These are phyloP conservation scores for Goniozus legneri DNA, from an alignment of 1,140 invertebrate genomes.

Conservation along the genomic window DNA sequence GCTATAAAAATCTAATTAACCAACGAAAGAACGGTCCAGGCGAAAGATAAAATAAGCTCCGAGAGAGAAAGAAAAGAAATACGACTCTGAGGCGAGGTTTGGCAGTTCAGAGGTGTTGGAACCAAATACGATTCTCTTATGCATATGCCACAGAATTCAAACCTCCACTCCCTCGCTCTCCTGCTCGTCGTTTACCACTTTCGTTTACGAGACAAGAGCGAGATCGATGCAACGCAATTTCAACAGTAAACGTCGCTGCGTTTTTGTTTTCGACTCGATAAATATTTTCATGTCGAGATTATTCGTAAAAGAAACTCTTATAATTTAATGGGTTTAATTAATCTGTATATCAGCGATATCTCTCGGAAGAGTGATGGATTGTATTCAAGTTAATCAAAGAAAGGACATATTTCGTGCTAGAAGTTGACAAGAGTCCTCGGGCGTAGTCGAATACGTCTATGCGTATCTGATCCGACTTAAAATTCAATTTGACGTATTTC, in stretches of 20 bases:
- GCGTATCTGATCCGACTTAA: not conserved
- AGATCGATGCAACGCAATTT: too few species aligned
- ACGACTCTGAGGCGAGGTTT: conserved; percentile 22
- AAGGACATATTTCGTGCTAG: conserved; percentile 26
- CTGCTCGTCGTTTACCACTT: conserved; percentile 15
- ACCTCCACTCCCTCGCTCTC: conserved; percentile 2
- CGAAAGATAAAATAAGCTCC: conserved; percentile 29
- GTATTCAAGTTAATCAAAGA: too few species aligned
- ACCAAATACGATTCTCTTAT: conserved; percentile 35
- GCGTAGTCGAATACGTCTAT: too few species aligned
- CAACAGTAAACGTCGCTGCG: too few species aligned
- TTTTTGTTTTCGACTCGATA: too few species aligned
- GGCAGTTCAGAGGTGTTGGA: conserved; percentile 42
- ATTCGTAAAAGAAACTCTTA: too few species aligned
- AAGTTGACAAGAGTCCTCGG: too few species aligned
- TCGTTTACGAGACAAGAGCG: too few species aligned
- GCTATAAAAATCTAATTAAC: conserved; percentile 54
- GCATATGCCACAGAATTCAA: conserved; percentile 31
- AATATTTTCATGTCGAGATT: too few species aligned
- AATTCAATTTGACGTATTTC: not conserved
- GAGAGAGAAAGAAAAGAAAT: conserved; percentile 21
- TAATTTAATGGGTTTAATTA: too few species aligned
- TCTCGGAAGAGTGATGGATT: too few species aligned
- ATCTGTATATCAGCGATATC: too few species aligned
- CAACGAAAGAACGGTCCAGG: conserved; percentile 37